These are phyloP conservation scores for Neosilurus hyrtlii DNA, from an alignment of 2,797 vertebrate species.

Conservation along the genomic window DNA sequence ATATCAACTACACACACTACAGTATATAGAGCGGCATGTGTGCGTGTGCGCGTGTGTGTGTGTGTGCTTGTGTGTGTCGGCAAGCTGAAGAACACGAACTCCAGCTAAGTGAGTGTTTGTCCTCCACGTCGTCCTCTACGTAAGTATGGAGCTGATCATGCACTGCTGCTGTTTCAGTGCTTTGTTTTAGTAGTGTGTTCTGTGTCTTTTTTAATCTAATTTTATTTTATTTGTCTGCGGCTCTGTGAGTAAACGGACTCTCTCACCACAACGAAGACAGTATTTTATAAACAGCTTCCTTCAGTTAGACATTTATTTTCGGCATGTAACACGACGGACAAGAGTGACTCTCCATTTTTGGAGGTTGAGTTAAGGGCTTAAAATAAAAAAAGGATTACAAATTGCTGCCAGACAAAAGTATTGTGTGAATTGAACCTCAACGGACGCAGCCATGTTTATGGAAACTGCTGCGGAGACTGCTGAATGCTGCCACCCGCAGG, in stretches of 20 bases:
- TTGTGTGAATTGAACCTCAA: constrained; percentile 73
- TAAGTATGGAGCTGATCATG: constrained; percentile 94
- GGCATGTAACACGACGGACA: constrained; percentile 60
- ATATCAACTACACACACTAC: constrained; percentile 42
- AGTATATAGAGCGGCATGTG: constrained; percentile 31
- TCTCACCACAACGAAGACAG: constrained; percentile 61
- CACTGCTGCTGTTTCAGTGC: constrained; percentile 67
- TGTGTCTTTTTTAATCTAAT: constrained; percentile 66
- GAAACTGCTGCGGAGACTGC: constrained; percentile 76
- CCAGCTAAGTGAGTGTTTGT: constrained; percentile 77
- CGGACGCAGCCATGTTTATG: constrained; percentile 75
- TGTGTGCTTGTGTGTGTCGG: constrained; percentile 67
- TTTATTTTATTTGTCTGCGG: constrained; percentile 54
- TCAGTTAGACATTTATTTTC: constrained; percentile 65
- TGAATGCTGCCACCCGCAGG: background rate
- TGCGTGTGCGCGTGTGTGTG: constrained; percentile 51
- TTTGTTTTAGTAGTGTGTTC: constrained; percentile 63
- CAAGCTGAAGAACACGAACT: constrained; percentile 75
- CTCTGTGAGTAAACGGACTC: background rate
- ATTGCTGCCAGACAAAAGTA: constrained; percentile 58
- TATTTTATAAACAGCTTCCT: constrained; percentile 71
- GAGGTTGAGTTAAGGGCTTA: constrained; percentile 75
- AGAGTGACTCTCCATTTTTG: constrained; percentile 74
- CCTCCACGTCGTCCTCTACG: constrained; percentile 85
- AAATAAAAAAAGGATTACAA: constrained; percentile 59